These are phyloP conservation scores for Penaeus japonicus DNA, from an alignment of 1,140 invertebrate genomes.

Conservation along the genomic window DNA sequence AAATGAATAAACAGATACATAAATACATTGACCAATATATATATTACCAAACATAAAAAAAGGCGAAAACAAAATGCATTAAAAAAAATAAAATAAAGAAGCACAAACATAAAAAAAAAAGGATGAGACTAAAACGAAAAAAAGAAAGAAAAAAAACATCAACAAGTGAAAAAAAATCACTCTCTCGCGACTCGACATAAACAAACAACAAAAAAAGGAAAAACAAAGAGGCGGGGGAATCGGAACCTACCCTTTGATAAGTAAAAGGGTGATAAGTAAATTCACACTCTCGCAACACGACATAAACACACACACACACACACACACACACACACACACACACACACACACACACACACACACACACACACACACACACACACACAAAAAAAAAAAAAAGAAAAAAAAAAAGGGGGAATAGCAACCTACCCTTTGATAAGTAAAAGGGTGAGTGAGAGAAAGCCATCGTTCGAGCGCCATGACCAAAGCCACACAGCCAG, in stretches of 20 bases:
- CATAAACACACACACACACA: neutral
- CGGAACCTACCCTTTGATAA: slow-evolving; percentile 80
- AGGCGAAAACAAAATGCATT: no score
- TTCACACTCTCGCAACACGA: neutral
- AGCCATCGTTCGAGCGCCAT: slow-evolving; percentile 88
- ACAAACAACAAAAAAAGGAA: neutral
- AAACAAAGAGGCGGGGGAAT: neutral
- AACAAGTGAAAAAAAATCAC: no score
- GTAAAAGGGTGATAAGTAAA: slow-evolving; percentile 75
- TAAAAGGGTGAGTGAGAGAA: slow-evolving; percentile 84
- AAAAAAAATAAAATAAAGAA: no score
- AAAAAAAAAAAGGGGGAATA: neutral
- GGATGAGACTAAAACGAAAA: no score
- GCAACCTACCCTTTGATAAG: slow-evolving; percentile 82
- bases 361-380: neutral
- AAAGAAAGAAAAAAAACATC: no score
- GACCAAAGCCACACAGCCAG: slow-evolving; percentile 84
- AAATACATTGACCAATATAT: no score
- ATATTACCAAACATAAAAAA: no score
- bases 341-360: neutral
- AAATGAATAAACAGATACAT: no score
- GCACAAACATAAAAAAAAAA: no score
- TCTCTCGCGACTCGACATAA: no score
- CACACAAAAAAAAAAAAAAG: neutral
- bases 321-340: neutral